Evolutionary conservation across 2,888 invertebrate genomes (phyloP), one percentile per base, ranked within the genome.

Genomic region (Drosophila eohydei): DNA sequence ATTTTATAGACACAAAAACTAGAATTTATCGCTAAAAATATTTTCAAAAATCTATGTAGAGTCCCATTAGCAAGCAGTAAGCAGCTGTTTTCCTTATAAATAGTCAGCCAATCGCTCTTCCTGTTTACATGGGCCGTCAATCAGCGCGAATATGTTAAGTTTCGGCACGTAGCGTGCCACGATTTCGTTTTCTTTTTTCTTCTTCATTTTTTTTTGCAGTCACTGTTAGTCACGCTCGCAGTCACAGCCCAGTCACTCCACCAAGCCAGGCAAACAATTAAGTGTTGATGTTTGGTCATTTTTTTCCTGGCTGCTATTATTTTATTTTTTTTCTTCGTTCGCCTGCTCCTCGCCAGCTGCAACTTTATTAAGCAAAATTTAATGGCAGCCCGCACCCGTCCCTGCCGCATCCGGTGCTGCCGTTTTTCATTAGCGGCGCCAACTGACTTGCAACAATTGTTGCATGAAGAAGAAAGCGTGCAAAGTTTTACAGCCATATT

Each of bases 271-370:
- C 80, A 88, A 90, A 87, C 91, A 91, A 90, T 90, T 91, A 90
- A 91, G 91, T 91, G 89, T 90, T 90, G 91, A 91, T 91, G 90
- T 81, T 89, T 79, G 77, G 78, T 78, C 77, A 80, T 89, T 89
- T 90, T 88, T 80, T 26, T 54, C 50, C 28, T 26, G 46, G 52
- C 44, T 61, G 43, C 44, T 7, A 16, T 11, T 61, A 26, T 4
- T 55, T 62, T 62, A 32, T 38, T n/a, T 9, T 44, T 44, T 8
- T 28, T 16, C 28, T 36, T 34, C 30, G 41, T 44, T 60, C 60
- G 52, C 38, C 60, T 34, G 21, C 36, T 52, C 14, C 59, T 60
- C 44, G 57, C 51, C 90, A 89, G 89, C 89, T 88, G 88, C 89
- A 88, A 88, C 88, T 88, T 89, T 90, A 88, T 88, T 88, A 89